A percentile compares a stretch with the other conserved stretches of the same genome.
Evolutionary conservation across 2,797 vertebrate species (phyloP).

Genomic region (Carduelis carduelis): DNA sequence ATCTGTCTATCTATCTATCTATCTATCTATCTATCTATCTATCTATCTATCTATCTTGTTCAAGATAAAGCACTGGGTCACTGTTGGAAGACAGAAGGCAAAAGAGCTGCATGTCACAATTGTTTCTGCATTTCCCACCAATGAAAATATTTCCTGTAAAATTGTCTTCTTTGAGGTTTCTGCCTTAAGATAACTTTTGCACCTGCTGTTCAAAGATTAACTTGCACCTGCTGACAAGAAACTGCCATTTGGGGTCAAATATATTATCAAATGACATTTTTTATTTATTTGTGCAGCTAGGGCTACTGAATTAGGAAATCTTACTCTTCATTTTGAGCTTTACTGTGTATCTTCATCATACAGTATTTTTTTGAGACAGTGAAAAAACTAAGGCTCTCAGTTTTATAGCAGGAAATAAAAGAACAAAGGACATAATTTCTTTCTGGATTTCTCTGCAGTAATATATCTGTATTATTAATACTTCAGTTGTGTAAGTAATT

Average conservation of each 20-base stretch:
- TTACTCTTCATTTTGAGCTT: conserved; percentile 11
- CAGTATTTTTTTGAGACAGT: neutral
- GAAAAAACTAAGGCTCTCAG: neutral
- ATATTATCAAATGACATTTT: conserved; percentile 16
- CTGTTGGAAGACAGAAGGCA: neutral
- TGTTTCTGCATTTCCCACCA: conserved; percentile 27
- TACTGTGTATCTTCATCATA: neutral
- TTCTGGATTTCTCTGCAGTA: neutral
- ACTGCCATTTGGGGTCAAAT: conserved; percentile 5
- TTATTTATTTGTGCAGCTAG: conserved; percentile 32
- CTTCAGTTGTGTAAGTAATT: neutral
- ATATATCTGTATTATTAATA: neutral
- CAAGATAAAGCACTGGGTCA: neutral
- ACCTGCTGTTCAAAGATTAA: conserved; percentile 66
- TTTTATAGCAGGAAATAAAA: neutral
- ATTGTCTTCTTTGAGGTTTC: conserved; percentile 39
- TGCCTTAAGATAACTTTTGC: conserved; percentile 48
- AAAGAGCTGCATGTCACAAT: neutral
- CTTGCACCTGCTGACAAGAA: conserved; percentile 47
- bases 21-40: neutral
- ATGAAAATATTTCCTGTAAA: conserved; percentile 19
- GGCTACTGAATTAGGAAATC: conserved; percentile 13
- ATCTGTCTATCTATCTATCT: neutral
- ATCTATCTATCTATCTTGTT: neutral
- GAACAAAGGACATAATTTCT: neutral